A percentile compares a stretch with the other conserved stretches of the same genome.
phyloP scores from a whole-genome alignment of 2,888 invertebrate genomes.

The Apotomis betuletana region DNA sequence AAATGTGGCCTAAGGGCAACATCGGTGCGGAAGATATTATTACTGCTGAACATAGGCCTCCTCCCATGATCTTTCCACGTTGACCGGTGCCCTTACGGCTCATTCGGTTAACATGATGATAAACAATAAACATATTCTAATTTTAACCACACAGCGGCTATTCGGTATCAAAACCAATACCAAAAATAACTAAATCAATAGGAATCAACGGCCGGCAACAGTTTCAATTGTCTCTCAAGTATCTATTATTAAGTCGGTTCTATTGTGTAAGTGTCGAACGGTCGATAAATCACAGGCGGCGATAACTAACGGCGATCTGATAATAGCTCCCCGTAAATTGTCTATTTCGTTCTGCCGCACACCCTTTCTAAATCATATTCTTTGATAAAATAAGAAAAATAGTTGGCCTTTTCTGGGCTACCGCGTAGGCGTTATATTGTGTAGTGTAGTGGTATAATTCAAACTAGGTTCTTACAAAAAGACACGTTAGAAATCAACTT shows the following conservation, averaged over 20 bases:
- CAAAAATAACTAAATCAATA: constrained; percentile 7
- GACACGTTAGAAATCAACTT: too few species aligned
- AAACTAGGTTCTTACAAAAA: background rate
- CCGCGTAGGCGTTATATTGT: background rate
- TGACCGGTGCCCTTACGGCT: too few species aligned
- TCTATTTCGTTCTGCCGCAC: constrained; percentile 29
- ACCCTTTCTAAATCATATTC: constrained; percentile 35
- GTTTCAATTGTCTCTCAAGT: constrained; percentile 20
- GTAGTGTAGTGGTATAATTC: background rate
- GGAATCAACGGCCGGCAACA: background rate
- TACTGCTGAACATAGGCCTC: too few species aligned
- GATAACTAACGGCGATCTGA: constrained; percentile 39
- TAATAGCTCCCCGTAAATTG: constrained; percentile 36
- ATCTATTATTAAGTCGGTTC: constrained; percentile 26
- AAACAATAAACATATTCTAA: too few species aligned
- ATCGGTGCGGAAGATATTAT: too few species aligned
- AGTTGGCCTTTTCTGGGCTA: background rate
- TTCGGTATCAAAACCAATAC: background rate
- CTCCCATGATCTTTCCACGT: too few species aligned
- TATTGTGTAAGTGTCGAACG: constrained; percentile 17
- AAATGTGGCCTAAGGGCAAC: too few species aligned
- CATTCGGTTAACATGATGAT: too few species aligned
- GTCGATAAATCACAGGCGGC: constrained; percentile 28
- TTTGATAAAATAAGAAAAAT: constrained; percentile 30
- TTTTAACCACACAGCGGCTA: too few species aligned